phyloP scores from a whole-genome alignment of 2,113 vertebrate species.

The Glaucomys volans region DNA sequence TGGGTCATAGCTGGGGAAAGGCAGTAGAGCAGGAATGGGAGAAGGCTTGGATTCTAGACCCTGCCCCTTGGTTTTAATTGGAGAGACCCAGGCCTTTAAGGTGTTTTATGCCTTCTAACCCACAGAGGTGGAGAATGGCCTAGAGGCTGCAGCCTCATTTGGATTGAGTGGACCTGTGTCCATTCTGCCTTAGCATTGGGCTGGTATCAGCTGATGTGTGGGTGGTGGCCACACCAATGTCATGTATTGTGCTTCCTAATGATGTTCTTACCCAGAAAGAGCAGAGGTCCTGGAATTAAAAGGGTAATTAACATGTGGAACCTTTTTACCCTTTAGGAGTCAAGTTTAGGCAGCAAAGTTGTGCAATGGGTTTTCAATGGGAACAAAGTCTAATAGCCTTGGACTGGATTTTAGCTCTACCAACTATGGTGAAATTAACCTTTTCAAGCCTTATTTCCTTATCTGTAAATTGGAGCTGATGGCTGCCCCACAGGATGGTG shows the following conservation, averaged over 20 bases:
- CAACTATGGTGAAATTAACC: not conserved
- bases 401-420: not conserved
- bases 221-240: not conserved
- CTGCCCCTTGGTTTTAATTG: not conserved
- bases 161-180: not conserved
- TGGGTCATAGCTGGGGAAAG: not conserved
- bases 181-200: not conserved
- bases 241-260: not conserved
- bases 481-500: not conserved
- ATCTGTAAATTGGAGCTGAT: not conserved
- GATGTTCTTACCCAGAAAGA: not conserved
- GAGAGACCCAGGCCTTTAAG: not conserved
- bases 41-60: not conserved
- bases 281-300: slow-evolving; percentile 1
- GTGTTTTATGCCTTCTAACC: not conserved
- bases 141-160: not conserved
- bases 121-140: not conserved
- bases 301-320: not conserved
- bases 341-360: not conserved
- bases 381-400: not conserved
- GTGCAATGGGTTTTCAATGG: not conserved
- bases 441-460: not conserved
- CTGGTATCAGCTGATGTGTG: not conserved
- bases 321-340: not conserved
- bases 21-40: not conserved